Conservation (phyloP, 2,797 vertebrate genomes). For the Sciurus carolinensis region DNA sequence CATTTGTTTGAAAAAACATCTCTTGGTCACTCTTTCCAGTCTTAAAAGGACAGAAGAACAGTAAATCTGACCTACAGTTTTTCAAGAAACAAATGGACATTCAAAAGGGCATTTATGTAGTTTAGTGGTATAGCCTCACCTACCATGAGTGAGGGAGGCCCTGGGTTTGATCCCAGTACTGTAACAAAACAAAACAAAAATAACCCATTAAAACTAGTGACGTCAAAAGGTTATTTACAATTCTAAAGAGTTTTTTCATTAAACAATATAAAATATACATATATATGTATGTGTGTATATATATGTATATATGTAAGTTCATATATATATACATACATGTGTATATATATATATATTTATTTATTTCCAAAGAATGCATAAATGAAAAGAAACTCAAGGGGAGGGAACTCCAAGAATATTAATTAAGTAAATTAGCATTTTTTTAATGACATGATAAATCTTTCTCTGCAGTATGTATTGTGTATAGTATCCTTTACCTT, state of each 20-base stretch:
- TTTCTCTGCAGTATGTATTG: neutral
- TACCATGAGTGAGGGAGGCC: too few relatives aligned
- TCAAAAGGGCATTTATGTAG: neutral
- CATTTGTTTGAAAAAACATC: slow-evolving; percentile 49
- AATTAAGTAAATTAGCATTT: neutral
- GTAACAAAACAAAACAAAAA: too few relatives aligned
- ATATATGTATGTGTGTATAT: too few relatives aligned
- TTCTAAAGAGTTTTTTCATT: slow-evolving; percentile 37
- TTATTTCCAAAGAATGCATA: neutral
- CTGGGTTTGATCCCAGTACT: too few relatives aligned
- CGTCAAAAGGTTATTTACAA: neutral
- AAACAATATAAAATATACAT: neutral
- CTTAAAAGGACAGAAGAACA: neutral
- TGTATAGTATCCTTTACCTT: neutral
- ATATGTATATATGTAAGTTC: too few relatives aligned
- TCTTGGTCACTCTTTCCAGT: neutral
- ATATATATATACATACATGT: too few relatives aligned
- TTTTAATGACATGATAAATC: slow-evolving; percentile 41
- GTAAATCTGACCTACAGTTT: neutral
- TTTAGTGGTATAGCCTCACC: too few relatives aligned
- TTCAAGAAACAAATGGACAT: neutral
- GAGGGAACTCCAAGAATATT: neutral
- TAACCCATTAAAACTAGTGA: too few relatives aligned
- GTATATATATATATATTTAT: too few relatives aligned
- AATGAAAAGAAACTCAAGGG: neutral